A percentile compares a stretch with the other conserved stretches of the same genome.
Conservation (phyloP, 2,113 vertebrate species). For the Neopipo cinnamomea region DNA sequence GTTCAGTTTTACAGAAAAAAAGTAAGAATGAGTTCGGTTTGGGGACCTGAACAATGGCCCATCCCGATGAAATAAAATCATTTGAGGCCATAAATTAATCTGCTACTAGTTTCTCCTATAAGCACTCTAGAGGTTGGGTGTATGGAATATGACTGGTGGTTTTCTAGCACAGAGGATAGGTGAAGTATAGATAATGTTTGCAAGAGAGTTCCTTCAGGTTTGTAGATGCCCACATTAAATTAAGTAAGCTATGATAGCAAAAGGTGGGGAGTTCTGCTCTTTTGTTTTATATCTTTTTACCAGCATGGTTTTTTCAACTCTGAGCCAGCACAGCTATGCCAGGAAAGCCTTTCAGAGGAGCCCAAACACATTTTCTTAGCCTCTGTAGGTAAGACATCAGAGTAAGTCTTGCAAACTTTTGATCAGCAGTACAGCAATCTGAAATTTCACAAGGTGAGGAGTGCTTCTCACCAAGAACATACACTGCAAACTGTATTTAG, state of each 20-base stretch:
- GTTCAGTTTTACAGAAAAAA: not conserved
- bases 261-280: not conserved
- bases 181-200: not conserved
- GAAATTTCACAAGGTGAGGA: conserved; percentile 60
- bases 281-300: not conserved
- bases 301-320: not conserved
- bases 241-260: not conserved
- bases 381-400: not conserved
- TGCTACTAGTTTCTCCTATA: not conserved
- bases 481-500: conserved; percentile 57
- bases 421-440: not conserved
- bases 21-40: not conserved
- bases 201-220: not conserved
- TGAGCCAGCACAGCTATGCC: not conserved
- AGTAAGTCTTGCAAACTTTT: conserved; percentile 5
- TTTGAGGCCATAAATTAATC: not conserved
- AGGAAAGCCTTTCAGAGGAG: not conserved
- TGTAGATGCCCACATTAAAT: not conserved
- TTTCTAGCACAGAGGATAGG: not conserved
- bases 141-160: not conserved
- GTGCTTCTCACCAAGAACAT: conserved; percentile 52
- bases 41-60: not conserved
- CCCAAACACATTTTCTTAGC: not conserved
- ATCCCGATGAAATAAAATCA: not conserved
- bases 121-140: not conserved